Evolutionary conservation across 1,140 invertebrate species (phyloP).

Genomic region (Achroia grisella): DNA sequence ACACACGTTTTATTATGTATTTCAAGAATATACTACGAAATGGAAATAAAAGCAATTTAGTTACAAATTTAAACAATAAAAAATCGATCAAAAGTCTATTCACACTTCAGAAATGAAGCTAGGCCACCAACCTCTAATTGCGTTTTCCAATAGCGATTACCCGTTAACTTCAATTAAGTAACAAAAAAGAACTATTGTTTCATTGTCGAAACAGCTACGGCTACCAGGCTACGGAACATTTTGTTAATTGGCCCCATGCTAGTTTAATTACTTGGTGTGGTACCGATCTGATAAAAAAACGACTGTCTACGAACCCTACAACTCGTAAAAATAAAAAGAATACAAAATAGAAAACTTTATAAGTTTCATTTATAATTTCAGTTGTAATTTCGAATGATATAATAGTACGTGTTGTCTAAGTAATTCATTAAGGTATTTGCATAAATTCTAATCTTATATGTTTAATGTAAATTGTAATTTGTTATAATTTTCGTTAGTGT

Average conservation of each 20-base stretch:
- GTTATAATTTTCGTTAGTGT: too few species aligned
- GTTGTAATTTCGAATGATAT: conserved; percentile 2
- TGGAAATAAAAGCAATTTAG: too few species aligned
- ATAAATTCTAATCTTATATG: too few species aligned
- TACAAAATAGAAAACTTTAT: conserved; percentile 6
- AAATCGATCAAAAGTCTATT: too few species aligned
- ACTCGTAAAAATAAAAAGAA: conserved; percentile 5
- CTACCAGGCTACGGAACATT: conserved; percentile 39
- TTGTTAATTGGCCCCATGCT: conserved; percentile 57
- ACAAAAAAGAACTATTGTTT: conserved; percentile 52
- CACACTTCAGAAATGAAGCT: too few species aligned
- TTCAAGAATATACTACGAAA: too few species aligned
- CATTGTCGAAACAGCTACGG: conserved; percentile 27
- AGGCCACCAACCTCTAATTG: background rate
- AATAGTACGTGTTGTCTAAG: too few species aligned
- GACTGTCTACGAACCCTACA: background rate
- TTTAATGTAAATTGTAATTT: too few species aligned
- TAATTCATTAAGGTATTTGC: conserved; percentile 9
- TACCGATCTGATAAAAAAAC: conserved; percentile 28
- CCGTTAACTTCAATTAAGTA: conserved; percentile 53
- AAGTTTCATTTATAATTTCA: conserved; percentile 8
- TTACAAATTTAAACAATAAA: too few species aligned
- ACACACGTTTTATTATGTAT: too few species aligned
- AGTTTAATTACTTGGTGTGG: conserved; percentile 53
- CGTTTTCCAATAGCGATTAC: conserved; percentile 4